Conservation (phyloP, 2,113 vertebrate genomes). For the Oncorhynchus masou region DNA sequence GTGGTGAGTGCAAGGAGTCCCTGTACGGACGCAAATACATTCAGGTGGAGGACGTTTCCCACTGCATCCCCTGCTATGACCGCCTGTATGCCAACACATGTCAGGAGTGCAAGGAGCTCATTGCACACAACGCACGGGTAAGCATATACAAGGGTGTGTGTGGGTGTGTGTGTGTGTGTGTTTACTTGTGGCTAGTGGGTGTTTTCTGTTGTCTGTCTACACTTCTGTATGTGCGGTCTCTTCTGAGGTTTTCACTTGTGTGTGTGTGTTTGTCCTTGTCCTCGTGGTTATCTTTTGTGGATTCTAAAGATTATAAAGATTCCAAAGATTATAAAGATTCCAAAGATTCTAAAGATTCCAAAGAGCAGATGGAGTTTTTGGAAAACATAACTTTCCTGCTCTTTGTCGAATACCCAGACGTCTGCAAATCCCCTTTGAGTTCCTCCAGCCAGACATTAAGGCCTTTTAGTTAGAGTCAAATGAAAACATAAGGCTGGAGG, state of each 20-base stretch:
- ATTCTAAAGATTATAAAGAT: too few species aligned
- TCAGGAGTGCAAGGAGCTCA: slow-evolving; percentile 88
- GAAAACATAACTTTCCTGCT: neutral
- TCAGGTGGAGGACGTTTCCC: slow-evolving; percentile 82
- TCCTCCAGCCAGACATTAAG: neutral
- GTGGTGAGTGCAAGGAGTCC: slow-evolving; percentile 88
- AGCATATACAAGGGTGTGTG: slow-evolving; percentile 32
- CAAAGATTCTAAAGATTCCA: too few species aligned
- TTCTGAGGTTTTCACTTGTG: neutral
- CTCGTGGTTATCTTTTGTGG: neutral
- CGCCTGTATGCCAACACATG: slow-evolving; percentile 90
- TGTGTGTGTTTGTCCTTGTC: neutral
- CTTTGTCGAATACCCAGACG: slow-evolving; percentile 9
- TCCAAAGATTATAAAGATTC: too few species aligned
- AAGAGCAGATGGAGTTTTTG: slow-evolving; percentile 1
- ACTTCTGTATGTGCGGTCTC: neutral
- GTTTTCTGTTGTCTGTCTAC: neutral
- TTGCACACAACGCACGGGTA: slow-evolving; percentile 88
- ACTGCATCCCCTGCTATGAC: slow-evolving; percentile 94
- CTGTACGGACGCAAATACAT: slow-evolving; percentile 93
- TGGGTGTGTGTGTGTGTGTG: too few species aligned
- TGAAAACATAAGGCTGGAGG: slow-evolving; percentile 14
- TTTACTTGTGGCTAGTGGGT: neutral
- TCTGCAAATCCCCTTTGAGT: slow-evolving; percentile 21
- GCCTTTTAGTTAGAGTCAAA: slow-evolving; percentile 19